Evolutionary conservation across 1,140 invertebrate species (phyloP).

Genomic region (Tribolium castaneum): DNA sequence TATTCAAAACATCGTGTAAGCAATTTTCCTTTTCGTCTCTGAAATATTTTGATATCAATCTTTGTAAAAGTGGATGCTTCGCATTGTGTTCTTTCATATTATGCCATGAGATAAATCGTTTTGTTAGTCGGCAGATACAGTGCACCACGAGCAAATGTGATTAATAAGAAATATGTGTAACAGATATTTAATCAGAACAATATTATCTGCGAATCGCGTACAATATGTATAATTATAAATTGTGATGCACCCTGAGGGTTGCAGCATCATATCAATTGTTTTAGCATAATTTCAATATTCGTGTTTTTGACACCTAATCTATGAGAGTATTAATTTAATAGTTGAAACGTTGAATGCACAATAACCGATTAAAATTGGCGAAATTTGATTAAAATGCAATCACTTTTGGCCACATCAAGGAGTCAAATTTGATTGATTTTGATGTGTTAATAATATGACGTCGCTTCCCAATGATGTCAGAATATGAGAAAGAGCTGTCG

Average conservation of each 20-base stretch:
- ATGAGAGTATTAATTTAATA: constrained; percentile 1
- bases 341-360: constrained; percentile 11
- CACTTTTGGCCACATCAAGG: neutral
- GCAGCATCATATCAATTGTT: neutral
- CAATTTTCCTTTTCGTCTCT: neutral
- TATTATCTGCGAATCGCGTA: neutral
- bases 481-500: constrained; percentile 39
- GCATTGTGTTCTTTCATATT: no score
- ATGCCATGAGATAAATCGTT: neutral
- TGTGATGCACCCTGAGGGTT: neutral
- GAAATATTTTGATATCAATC: no score
- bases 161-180: neutral
- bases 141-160: neutral
- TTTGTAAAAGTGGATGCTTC: neutral
- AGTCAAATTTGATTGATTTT: constrained; percentile 23
- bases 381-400: constrained; percentile 16
- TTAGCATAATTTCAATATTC: constrained; percentile 3
- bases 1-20: neutral
- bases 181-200: neutral
- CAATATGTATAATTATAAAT: constrained; percentile 3
- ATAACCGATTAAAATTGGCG: neutral
- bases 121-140: neutral
- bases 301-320: constrained; percentile 31
- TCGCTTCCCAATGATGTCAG: constrained; percentile 13
- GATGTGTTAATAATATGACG: constrained; percentile 31